Percentiles rank a stretch among this genome's conserved stretches.
Conservation (phyloP, 2,888 invertebrate species). For the Orchesella flavescens region DNA sequence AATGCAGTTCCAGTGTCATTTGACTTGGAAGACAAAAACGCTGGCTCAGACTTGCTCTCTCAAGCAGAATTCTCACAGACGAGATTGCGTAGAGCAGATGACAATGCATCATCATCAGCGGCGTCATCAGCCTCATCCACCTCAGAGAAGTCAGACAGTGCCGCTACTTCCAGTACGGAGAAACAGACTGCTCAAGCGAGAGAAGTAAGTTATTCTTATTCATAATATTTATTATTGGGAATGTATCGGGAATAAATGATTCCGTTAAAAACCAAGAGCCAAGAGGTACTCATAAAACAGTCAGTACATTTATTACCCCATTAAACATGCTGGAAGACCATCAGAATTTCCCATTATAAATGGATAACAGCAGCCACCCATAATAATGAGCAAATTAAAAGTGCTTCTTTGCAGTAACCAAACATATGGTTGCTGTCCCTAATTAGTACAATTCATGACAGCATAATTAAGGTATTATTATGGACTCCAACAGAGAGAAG, state of each 20-base stretch:
- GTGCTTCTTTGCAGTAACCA: background rate
- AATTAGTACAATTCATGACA: background rate
- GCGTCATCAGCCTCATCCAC: constrained; percentile 53
- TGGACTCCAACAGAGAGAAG: background rate
- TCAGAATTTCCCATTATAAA: background rate
- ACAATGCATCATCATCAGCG: constrained; percentile 50
- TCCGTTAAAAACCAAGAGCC: no score
- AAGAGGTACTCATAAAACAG: no score
- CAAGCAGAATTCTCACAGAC: constrained; percentile 69
- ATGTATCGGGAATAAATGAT: no score
- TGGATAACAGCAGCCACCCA: background rate
- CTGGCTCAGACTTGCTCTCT: constrained; percentile 71
- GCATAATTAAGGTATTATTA: background rate
- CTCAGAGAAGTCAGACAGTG: constrained; percentile 63
- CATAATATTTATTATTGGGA: no score
- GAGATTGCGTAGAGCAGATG: constrained; percentile 68
- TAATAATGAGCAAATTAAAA: background rate
- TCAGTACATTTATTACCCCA: background rate
- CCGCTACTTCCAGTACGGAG: constrained; percentile 62
- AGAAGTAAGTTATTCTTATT: constrained; percentile 59
- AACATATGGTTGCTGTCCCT: background rate
- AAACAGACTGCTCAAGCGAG: constrained; percentile 68
- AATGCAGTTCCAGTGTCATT: constrained; percentile 70
- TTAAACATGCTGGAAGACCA: background rate
- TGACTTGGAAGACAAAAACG: constrained; percentile 67